These are phyloP conservation scores for Neoniphon sammara DNA, from an alignment of 2,797 vertebrate genomes.

Conservation along the genomic window DNA sequence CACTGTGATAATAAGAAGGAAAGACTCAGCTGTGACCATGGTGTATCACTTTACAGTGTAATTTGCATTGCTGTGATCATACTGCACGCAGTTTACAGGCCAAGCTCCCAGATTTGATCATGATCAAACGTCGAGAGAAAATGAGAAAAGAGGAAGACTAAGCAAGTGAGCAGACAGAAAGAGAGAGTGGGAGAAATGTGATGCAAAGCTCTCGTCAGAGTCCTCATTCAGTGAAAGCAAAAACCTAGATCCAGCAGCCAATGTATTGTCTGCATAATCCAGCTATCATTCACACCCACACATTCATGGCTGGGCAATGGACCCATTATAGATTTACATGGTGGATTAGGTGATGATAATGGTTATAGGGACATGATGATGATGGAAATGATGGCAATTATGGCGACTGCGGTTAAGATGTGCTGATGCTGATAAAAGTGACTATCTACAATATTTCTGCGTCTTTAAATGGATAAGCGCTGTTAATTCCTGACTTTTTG, in stretches of 20 bases:
- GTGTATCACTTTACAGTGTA: slow-evolving; percentile 8
- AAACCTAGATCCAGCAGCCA: slow-evolving; percentile 46
- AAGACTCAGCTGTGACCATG: slow-evolving; percentile 4
- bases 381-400: slow-evolving; percentile 35
- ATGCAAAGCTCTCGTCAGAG: slow-evolving; percentile 43
- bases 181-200: slow-evolving; percentile 34
- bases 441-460: neutral
- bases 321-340: slow-evolving; percentile 63
- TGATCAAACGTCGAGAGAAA: slow-evolving; percentile 28
- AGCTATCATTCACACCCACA: slow-evolving; percentile 71
- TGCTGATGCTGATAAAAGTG: slow-evolving; percentile 2
- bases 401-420: slow-evolving; percentile 11
- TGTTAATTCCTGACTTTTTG: too few relatives aligned
- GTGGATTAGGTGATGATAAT: slow-evolving; percentile 64
- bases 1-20: slow-evolving; percentile 16
- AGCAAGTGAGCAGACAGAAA: slow-evolving; percentile 6
- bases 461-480: too few relatives aligned
- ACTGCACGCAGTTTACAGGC: neutral
- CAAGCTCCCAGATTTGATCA: slow-evolving; percentile 24
- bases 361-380: slow-evolving; percentile 46
- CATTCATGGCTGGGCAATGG: slow-evolving; percentile 46
- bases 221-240: slow-evolving; percentile 46
- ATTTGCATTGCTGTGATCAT: slow-evolving; percentile 7
- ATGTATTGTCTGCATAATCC: slow-evolving; percentile 72
- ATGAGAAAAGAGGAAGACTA: slow-evolving; percentile 2